Base-by-base conservation (phyloP, 1,140 invertebrate species). In the Anthonomus grandis region DNA sequence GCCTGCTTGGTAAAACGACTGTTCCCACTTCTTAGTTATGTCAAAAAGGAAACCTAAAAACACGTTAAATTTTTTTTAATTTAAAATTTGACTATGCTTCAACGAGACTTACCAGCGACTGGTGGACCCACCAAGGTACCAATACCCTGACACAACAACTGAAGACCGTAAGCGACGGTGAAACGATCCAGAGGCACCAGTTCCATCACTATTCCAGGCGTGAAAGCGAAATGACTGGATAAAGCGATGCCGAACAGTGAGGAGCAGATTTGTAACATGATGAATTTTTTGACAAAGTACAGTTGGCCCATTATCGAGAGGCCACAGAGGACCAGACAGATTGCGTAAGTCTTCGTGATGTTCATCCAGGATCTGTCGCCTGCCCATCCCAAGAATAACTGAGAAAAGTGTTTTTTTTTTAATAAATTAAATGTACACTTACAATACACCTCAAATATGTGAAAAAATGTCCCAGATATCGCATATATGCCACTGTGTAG, bases 301-400 rank as follows among this genome's bases (percentile, higher is more conserved):
- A 89, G 87, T 75, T 93, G 87, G 3, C 86, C 68, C n/a, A 83
- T 74, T 10, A 85, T 85, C 0, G 85, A 80, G 1, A 84, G 64
- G 2, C 90, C 91, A 63, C 90, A 91, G 4, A 88, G 60, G 2
- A 88, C 70, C 58, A 92, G 82, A 60, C 87, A 92, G 13, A 83
- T 66, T 0, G 87, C 84, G 71, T 93, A 93, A 1, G 89, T 85
- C 64, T 91, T 85, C 31, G 82, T 86, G 6, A 90, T 83, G 69
- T 90, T 89, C 71, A 90, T 85, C 90, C 89, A 93, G 0, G 86
- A 76, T 64, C 86, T 81, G 74, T 97, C 94, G 2, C 93, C 93
- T 24, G 93, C 81, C 81, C 90, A 94, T 1, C 94, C 93, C 19
- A 94, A 79, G 10, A 83, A 78, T 23, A 96, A 79, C 86, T 93